Percentiles rank a stretch among this genome's conserved stretches.
These are phyloP conservation scores for Boloria euphrosyne DNA, from an alignment of 2,888 invertebrate species.

Conservation along the genomic window DNA sequence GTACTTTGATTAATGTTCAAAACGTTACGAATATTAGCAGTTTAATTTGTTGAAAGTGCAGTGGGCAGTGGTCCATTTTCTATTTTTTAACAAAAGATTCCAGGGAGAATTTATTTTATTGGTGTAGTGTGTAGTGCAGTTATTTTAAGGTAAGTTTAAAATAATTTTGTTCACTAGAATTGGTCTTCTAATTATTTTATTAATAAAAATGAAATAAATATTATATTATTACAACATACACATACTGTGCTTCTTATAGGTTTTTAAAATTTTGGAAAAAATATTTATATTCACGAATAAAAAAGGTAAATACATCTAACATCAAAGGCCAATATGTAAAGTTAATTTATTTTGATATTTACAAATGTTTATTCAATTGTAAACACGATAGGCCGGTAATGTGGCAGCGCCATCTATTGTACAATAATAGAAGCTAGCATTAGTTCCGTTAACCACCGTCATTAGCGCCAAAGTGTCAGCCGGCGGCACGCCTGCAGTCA, in stretches of 20 bases:
- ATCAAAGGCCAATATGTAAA: background rate
- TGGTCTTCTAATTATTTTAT: background rate
- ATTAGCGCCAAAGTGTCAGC: slow-evolving; percentile 72
- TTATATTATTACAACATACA: background rate
- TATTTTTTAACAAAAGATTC: slow-evolving; percentile 3
- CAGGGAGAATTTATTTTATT: background rate
- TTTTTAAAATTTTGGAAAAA: background rate
- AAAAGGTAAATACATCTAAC: too few species aligned
- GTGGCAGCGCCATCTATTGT: slow-evolving; percentile 62
- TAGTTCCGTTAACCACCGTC: slow-evolving; percentile 54
- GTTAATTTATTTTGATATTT: slow-evolving; percentile 18
- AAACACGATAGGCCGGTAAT: slow-evolving; percentile 36
- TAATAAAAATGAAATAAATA: background rate
- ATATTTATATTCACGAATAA: background rate
- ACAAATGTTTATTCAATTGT: slow-evolving; percentile 34
- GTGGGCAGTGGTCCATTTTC: slow-evolving; percentile 17
- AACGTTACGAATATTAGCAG: slow-evolving; percentile 42
- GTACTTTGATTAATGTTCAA: slow-evolving; percentile 30
- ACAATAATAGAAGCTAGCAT: slow-evolving; percentile 25
- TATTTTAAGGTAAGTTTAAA: slow-evolving; percentile 21
- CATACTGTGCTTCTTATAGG: too few species aligned
- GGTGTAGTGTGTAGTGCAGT: background rate
- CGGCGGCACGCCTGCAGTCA: slow-evolving; percentile 78
- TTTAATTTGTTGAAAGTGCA: slow-evolving; percentile 36
- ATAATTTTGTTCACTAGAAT: background rate